Evolutionary conservation across 2,113 vertebrate species (phyloP), one percentile per base, ranked within the genome.

Genomic region (Epinephelus lanceolatus): DNA sequence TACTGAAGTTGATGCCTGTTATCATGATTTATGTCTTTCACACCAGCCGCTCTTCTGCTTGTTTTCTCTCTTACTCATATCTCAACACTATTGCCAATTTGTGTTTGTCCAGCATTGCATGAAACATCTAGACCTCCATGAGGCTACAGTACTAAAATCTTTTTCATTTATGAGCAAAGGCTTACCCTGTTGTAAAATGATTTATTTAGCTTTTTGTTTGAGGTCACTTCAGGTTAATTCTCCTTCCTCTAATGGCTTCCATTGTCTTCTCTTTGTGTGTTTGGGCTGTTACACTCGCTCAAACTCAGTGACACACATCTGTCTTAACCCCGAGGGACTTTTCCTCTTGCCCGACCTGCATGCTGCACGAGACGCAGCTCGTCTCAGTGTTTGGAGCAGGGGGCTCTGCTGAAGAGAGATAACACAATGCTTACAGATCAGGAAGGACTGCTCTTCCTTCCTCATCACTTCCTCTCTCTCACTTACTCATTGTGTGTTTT

Each of bases 351-450:
- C 0, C 59, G 45, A 40, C 57, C 63, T 61, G 37, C 74, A 71
- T 53, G n/a, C 57, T 68, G 14, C 52, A 47, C 62, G 63, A 78
- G 52, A 61, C 11, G 1, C 25, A 47, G 45, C n/a, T 65, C 27
- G 3, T 78, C 49, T 71, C 45, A 12, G 18, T 69, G 65, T 78
- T 65, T 71, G 59, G 51, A 80, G 71, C n/a, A 57, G n/a, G 33
- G 30, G 53, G 55, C 51, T 79, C 81, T 89, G 90, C 67, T 61
- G 21, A 42, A 40, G 6, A 87, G 78, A 81, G 86, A 88, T 91
- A 91, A 91, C 78, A 47, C 76, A 72, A 47, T 81, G 83, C 73
- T 80, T 80, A 81, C 80, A 89, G 85, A 87, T 87, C 82, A 81
- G 78, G 71, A 91, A 76, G 53, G 53, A 23, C 67, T 40, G 21